A percentile compares a stretch with the other conserved stretches of the same genome.
Conservation (phyloP, 1,140 invertebrate species). For the Heliconius hewitsoni region DNA sequence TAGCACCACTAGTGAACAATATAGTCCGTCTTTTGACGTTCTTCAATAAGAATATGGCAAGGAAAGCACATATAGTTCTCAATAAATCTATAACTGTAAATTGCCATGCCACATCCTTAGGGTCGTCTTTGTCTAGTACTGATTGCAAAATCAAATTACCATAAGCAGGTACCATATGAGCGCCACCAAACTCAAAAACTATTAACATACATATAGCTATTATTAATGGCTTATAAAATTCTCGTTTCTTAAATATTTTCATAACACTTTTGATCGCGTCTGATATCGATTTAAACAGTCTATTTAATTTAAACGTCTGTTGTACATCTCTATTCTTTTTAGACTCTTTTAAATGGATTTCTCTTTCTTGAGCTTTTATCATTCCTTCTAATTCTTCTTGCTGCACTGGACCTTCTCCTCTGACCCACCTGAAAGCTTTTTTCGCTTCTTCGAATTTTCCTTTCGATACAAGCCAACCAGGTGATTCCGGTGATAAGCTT, state of each 20-base stretch:
- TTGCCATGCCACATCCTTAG: slow-evolving; percentile 69
- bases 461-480: slow-evolving; percentile 72
- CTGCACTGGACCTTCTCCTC: slow-evolving; percentile 61
- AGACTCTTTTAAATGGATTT: slow-evolving; percentile 46
- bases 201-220: slow-evolving; percentile 75
- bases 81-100: slow-evolving; percentile 72
- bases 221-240: slow-evolving; percentile 72
- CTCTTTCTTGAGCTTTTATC: slow-evolving; percentile 63
- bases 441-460: slow-evolving; percentile 64
- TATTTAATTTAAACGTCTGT: slow-evolving; percentile 49
- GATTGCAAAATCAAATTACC: slow-evolving; percentile 68
- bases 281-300: slow-evolving; percentile 46
- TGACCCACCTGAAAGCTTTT: slow-evolving; percentile 70
- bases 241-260: slow-evolving; percentile 73
- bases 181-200: slow-evolving; percentile 73
- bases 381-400: slow-evolving; percentile 64
- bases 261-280: slow-evolving; percentile 58
- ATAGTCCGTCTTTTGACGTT: slow-evolving; percentile 67
- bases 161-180: slow-evolving; percentile 73
- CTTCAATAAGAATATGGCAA: slow-evolving; percentile 74
- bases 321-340: slow-evolving; percentile 38
- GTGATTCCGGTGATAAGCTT: slow-evolving; percentile 71
- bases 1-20: slow-evolving; percentile 66
- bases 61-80: slow-evolving; percentile 67
- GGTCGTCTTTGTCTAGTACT: slow-evolving; percentile 61